phyloP scores from a whole-genome alignment of 2,113 vertebrate genomes.

The Rutilus rutilus region DNA sequence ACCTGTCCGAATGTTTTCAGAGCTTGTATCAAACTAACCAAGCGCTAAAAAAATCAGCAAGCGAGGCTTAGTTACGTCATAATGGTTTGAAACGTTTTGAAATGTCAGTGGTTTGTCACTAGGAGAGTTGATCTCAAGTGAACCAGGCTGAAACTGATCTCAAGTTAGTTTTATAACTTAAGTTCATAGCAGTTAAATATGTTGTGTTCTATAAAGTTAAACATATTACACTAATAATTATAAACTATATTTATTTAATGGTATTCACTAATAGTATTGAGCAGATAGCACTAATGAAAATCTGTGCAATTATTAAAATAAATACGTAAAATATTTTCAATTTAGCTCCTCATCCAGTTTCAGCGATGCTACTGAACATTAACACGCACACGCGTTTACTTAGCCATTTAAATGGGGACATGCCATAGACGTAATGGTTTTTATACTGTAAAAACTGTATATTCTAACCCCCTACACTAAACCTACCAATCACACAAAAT shows the following conservation, averaged over 20 bases:
- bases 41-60: neutral
- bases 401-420: no score
- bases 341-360: no score
- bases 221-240: neutral
- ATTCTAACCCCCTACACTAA: no score
- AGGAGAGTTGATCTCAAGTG: neutral
- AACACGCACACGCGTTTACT: no score
- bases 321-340: no score
- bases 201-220: neutral
- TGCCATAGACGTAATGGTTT: no score
- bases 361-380: no score
- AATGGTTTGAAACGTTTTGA: neutral
- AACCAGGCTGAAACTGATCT: neutral
- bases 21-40: neutral
- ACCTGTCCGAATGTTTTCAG: neutral
- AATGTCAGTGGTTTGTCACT: neutral
- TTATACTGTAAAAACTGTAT: no score
- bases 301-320: no score
- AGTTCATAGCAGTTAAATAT: neutral
- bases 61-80: neutral
- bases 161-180: neutral
- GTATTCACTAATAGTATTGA: neutral
- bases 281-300: neutral
- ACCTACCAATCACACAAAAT: no score
- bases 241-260: neutral